phyloP scores from a whole-genome alignment of 2,888 invertebrate genomes.

The Hypena proboscidalis region DNA sequence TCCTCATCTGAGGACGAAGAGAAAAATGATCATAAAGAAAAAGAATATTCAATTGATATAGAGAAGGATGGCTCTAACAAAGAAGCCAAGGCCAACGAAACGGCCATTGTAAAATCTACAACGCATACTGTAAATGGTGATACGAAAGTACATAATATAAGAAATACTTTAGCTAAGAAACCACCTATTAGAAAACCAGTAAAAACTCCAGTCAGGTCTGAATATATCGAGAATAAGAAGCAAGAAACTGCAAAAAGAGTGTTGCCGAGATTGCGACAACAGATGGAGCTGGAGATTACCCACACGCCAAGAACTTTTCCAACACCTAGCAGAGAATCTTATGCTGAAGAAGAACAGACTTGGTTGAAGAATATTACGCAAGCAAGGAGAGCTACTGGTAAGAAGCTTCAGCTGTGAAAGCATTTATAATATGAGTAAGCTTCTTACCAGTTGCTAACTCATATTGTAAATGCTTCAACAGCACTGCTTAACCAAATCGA shows the following conservation, averaged over 20 bases:
- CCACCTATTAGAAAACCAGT: constrained; percentile 26
- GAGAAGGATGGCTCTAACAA: neutral
- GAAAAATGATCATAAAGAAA: constrained; percentile 20
- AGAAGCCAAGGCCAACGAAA: neutral
- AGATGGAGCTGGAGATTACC: constrained; percentile 86
- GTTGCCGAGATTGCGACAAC: constrained; percentile 84
- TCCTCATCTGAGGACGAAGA: constrained; percentile 47
- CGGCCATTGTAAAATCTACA: neutral
- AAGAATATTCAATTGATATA: constrained; percentile 20
- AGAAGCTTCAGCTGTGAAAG: no score
- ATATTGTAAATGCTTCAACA: no score
- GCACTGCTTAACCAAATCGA: no score
- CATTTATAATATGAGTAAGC: no score
- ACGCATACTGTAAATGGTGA: constrained; percentile 1
- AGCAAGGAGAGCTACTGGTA: constrained; percentile 87
- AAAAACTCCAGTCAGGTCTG: constrained; percentile 61
- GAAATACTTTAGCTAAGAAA: constrained; percentile 6
- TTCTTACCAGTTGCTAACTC: no score
- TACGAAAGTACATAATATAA: neutral
- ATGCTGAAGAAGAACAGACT: constrained; percentile 89
- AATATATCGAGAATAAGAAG: constrained; percentile 69
- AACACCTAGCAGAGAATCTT: constrained; percentile 92
- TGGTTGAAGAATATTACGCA: constrained; percentile 92
- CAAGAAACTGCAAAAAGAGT: constrained; percentile 66
- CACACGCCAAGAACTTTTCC: constrained; percentile 92